Base-by-base conservation (phyloP, 2,113 vertebrate species). In the Oriolus oriolus region DNA sequence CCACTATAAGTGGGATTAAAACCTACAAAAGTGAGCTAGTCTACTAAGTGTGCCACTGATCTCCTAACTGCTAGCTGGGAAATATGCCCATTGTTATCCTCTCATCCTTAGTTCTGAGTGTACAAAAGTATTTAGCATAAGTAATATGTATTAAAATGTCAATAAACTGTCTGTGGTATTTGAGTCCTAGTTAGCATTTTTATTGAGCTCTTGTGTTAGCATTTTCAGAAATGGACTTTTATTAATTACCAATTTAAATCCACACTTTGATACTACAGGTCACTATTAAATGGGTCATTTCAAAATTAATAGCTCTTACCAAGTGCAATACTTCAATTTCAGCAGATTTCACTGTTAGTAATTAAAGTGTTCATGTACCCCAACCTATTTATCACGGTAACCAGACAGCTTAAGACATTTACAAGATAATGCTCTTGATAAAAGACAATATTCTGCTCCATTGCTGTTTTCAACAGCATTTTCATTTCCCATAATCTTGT, bases 221-320 rank as follows among this genome's bases (percentile, higher is more conserved):
- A 97, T 98, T 98, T 98, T 97, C 95, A 95, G 95, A 98, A 97
- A 98, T 69, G n/a, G 94, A 95, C 96, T 97, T 71, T 96, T 98
- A 98, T 98, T 98, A 98, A 98, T 98, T 98, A 98, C 91, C 95
- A 97, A 98, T 98, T 98, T 98, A 98, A 98, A 98, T 97, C 97
- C 94, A 97, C 97, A 97, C 90, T 98, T 98, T 97, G 96, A 96
- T 98, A 97, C 41, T 54, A 89, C 60, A 83, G 97, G 98, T 98
- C 97, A 98, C 85, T 96, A 97, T 98, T 98, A 98, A 98, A 97
- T 96, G 98, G 98, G 95, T 98, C 98, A 98, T 98, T 98, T 98
- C 96, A 96, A 95, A 89, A 97, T 97, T 98, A 98, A 98, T 98
- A 97, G 93, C 64, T 97, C 96, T 97, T 97, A 97, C 89, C 87